Conservation (phyloP, 2,797 vertebrate genomes). For the Peromyscus eremicus region DNA sequence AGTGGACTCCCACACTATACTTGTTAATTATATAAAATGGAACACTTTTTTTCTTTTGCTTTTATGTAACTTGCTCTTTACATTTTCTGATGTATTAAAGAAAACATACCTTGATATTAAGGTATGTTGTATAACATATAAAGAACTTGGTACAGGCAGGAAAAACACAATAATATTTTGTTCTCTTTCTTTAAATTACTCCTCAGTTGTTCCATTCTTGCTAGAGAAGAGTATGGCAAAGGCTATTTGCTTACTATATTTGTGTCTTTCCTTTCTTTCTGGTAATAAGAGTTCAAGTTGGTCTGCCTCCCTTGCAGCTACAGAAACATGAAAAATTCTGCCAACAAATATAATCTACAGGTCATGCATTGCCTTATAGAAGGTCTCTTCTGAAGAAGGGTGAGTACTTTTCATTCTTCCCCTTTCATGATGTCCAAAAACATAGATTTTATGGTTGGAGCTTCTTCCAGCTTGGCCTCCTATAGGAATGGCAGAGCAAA, state of each 20-base stretch:
- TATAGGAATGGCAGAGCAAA: neutral
- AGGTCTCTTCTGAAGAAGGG: neutral
- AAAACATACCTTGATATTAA: neutral
- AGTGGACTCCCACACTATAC: neutral
- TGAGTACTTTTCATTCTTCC: neutral
- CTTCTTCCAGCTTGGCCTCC: neutral
- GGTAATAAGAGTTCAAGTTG: neutral
- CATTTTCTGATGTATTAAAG: neutral
- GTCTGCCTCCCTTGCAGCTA: neutral
- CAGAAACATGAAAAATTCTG: neutral
- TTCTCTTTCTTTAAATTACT: neutral
- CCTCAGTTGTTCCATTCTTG: neutral
- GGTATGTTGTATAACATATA: neutral
- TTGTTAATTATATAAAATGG: neutral
- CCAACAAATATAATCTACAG: neutral
- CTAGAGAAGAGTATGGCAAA: neutral
- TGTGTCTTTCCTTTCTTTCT: neutral
- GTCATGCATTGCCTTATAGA: neutral
- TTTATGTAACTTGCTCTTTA: constrained; percentile 20
- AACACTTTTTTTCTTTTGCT: neutral
- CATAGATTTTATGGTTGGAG: neutral
- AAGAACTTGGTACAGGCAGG: neutral
- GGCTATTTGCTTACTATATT: neutral
- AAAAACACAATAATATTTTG: neutral
- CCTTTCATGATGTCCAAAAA: neutral